Evolutionary conservation across 2,113 vertebrate species (phyloP).

Genomic region (Chaenogobius annularis): DNA sequence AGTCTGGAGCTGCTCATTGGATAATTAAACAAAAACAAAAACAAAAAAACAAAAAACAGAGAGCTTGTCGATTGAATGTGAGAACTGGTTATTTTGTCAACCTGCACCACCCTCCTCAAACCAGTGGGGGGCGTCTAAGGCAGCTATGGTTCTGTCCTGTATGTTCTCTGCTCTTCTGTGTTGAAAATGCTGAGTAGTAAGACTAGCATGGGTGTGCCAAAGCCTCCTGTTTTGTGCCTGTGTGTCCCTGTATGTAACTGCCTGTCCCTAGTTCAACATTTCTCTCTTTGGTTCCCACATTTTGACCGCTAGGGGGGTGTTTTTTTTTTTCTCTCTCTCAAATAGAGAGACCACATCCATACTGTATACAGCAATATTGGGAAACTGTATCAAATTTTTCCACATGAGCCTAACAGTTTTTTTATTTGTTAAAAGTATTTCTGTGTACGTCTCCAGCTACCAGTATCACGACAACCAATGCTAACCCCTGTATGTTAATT

Average conservation of each 20-base stretch:
- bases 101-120: slow-evolving; percentile 33
- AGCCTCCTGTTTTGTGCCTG: slow-evolving; percentile 73
- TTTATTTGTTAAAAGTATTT: slow-evolving; percentile 27
- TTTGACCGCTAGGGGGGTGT: slow-evolving; percentile 50
- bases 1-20: slow-evolving; percentile 93
- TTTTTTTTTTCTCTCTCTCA: slow-evolving; percentile 13
- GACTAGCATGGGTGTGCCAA: slow-evolving; percentile 80
- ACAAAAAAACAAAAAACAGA: slow-evolving; percentile 12
- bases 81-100: slow-evolving; percentile 48
- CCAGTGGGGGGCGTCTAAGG: slow-evolving; percentile 50
- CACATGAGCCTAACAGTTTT: slow-evolving; percentile 38
- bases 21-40: slow-evolving; percentile 44
- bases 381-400: slow-evolving; percentile 49
- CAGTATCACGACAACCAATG: slow-evolving; percentile 45
- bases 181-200: slow-evolving; percentile 74
- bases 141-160: slow-evolving; percentile 74
- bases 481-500: slow-evolving; percentile 45
- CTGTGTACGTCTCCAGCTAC: slow-evolving; percentile 32
- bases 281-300: slow-evolving; percentile 49
- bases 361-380: slow-evolving; percentile 61
- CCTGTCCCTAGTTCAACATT: slow-evolving; percentile 61
- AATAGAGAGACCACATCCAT: slow-evolving; percentile 48
- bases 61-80: slow-evolving; percentile 67
- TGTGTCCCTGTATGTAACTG: slow-evolving; percentile 56
- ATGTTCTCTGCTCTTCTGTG: slow-evolving; percentile 66